Conservation (phyloP, 2,113 vertebrate species). For the Notothenia coriiceps region DNA sequence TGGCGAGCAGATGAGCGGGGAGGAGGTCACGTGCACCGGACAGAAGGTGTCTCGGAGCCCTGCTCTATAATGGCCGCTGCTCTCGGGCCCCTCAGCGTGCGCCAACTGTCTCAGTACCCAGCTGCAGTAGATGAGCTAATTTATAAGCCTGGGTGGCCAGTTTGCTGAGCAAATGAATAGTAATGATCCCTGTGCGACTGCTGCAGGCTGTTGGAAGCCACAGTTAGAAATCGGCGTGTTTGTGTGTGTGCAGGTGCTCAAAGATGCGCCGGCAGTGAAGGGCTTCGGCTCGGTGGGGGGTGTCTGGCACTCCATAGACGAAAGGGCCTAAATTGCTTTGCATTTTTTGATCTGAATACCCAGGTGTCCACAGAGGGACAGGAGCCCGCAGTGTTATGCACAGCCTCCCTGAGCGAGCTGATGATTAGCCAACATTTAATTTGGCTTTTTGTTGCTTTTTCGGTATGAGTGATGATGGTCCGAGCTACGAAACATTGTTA, state of each 20-base stretch:
- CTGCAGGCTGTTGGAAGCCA: constrained; percentile 67
- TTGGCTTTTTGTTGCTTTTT: constrained; percentile 44
- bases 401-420: background rate
- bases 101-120: constrained; percentile 69
- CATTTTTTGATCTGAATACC: constrained; percentile 33
- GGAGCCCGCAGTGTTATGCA: background rate
- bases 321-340: constrained; percentile 22
- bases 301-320: constrained; percentile 13
- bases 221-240: constrained; percentile 23
- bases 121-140: constrained; percentile 72
- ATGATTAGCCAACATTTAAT: constrained; percentile 63
- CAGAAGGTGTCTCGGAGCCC: constrained; percentile 62
- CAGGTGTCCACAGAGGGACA: constrained; percentile 52
- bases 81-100: constrained; percentile 54
- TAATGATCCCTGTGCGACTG: constrained; percentile 76
- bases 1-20: constrained; percentile 37
- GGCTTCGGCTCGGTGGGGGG: constrained; percentile 43
- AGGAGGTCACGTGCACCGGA: constrained; percentile 61
- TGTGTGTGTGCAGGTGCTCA: background rate
- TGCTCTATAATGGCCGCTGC: constrained; percentile 43
- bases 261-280: constrained; percentile 24
- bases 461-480: constrained; percentile 52
- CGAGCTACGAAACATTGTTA: constrained; percentile 38
- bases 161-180: constrained; percentile 83
- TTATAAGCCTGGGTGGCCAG: constrained; percentile 74